phyloP scores from a whole-genome alignment of 2,113 vertebrate species.

The Fukomys damarensis region DNA sequence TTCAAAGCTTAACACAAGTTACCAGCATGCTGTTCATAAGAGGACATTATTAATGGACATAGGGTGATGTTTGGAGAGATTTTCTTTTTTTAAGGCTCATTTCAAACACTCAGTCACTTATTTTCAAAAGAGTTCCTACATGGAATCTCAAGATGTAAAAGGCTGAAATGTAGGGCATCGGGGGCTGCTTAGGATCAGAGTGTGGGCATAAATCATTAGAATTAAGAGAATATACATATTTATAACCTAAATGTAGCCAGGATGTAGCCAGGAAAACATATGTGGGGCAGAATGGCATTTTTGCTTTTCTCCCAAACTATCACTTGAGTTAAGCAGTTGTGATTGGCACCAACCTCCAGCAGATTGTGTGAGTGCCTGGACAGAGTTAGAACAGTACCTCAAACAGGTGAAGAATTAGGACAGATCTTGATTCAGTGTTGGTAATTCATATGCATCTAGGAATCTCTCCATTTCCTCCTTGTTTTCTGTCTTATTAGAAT shows the following conservation, averaged over 20 bases:
- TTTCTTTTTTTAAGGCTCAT: neutral
- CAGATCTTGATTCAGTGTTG: neutral
- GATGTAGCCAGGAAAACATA: neutral
- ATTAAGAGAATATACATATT: neutral
- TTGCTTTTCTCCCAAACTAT: neutral
- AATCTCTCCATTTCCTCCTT: no score
- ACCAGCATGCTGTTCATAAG: neutral
- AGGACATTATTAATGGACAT: neutral
- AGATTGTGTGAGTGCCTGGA: neutral
- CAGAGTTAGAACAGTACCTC: neutral
- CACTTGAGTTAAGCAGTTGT: neutral
- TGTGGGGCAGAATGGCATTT: neutral
- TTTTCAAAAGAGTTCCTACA: constrained; percentile 1
- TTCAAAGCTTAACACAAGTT: neutral
- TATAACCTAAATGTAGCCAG: neutral
- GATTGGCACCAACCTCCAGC: neutral
- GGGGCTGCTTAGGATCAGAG: neutral
- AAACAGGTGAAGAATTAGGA: neutral
- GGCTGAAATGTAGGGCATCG: neutral
- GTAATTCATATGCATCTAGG: no score
- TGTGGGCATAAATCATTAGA: neutral
- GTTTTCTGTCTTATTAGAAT: no score
- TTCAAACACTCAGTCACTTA: neutral
- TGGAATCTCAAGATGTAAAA: neutral
- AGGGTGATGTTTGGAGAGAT: neutral